Evolutionary conservation across 1,140 invertebrate species (phyloP).

Genomic region (Aporrectodea caliginosa): DNA sequence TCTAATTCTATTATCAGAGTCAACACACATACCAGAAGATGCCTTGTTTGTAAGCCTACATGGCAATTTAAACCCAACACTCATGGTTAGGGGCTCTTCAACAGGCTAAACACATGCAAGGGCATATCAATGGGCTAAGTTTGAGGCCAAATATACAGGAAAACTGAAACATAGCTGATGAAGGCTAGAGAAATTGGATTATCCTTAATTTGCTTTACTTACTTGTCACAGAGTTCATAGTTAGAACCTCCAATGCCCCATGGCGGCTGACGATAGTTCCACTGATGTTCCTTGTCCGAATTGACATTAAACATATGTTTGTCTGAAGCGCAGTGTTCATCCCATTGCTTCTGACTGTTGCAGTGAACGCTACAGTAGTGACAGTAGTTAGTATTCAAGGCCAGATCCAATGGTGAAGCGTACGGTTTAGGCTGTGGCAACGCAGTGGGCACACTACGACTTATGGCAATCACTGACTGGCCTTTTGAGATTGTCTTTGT

Average conservation of each 20-base stretch:
- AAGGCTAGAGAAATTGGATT: no score
- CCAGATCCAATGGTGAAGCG: background rate
- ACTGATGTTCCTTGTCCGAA: conserved; percentile 51
- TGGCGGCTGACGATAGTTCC: conserved; percentile 51
- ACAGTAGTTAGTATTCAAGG: conserved; percentile 8
- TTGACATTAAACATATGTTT: conserved; percentile 49
- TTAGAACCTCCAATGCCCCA: conserved; percentile 43
- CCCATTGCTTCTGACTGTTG: conserved; percentile 50
- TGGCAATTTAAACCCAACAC: no score
- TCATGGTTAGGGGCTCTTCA: no score
- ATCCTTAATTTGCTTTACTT: conserved; percentile 34
- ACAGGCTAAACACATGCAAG: no score
- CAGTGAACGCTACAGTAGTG: conserved; percentile 43
- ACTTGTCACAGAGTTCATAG: conserved; percentile 46
- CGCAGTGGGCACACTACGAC: conserved; percentile 32
- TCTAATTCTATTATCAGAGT: no score
- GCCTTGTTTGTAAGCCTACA: no score
- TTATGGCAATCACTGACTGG: conserved; percentile 37
- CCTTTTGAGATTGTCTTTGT: conserved; percentile 37
- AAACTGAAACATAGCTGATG: no score
- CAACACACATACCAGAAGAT: no score
- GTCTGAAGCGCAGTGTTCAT: conserved; percentile 48
- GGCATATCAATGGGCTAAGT: no score
- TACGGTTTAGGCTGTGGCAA: background rate
- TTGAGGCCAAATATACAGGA: no score